Base-by-base conservation (phyloP, 2,113 vertebrate genomes). In the Ictalurus furcatus region DNA sequence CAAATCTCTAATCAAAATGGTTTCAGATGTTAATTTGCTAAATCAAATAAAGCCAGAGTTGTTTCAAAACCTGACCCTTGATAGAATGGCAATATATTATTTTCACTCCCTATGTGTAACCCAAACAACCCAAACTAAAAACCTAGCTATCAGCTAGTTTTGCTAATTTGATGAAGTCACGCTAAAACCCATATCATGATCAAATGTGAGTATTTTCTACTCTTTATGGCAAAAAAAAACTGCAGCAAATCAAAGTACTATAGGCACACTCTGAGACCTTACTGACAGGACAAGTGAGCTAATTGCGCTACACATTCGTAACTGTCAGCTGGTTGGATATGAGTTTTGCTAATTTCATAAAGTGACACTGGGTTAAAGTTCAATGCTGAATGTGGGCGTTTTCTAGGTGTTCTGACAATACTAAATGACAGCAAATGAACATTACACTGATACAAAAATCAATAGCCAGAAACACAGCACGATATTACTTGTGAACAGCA, bases 311-410 rank as follows among this genome's bases (percentile, higher is more conserved):
- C 13, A 34, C 44, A 17, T 17, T 81, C 14, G n/a, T 34, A 76
- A n/a, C 61, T 28, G 44, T 81, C 63, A 56, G 78, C 63, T 23
- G 28, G 63, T 23, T 85, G 19, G 48, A 85, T 56, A 73, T 73
- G 30, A 21, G 63, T 56, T 71, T 88, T 37, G 78, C 87, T 88
- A 87, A 34, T 81, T 81, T 80, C 40, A 44, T 30, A 52, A 87
- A 67, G 56, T 78, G 58, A 63, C 37, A 79, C 44, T 61, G 28
- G 59, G 78, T 52, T 87, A 80, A 80, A 80, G 34, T 52, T 65
- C 73, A 61, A 13, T 30, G 44, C 17, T 11, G 13, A 52, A 34
- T 23, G 21, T 63, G 19, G 44, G 69, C 30, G 25, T 13, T 78
- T 86, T 61, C 2, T 30, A 13, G 1, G 19, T 78, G 65, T 14